Percentiles rank a stretch among this genome's conserved stretches.
Evolutionary conservation across 2,797 vertebrate genomes (phyloP).

Genomic region (Somateria mollissima): DNA sequence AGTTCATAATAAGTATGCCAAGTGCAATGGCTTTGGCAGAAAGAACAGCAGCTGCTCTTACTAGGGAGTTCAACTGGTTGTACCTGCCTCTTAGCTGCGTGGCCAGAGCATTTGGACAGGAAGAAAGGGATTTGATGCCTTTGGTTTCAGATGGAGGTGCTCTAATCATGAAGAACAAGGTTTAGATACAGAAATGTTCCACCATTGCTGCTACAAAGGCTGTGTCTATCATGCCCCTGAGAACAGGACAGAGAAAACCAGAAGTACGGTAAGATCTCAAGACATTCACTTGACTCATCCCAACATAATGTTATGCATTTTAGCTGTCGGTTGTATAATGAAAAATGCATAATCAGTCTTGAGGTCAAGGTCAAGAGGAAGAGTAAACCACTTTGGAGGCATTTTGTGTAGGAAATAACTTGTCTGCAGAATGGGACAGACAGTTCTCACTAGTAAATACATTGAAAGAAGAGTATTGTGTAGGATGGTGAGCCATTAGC

Average conservation of each 20-base stretch:
- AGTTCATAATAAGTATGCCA: neutral
- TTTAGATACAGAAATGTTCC: neutral
- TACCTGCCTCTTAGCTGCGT: neutral
- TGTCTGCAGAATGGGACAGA: neutral
- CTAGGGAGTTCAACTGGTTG: neutral
- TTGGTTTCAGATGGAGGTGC: neutral
- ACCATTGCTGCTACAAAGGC: neutral
- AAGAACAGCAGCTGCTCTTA: neutral
- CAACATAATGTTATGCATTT: neutral
- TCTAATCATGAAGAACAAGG: rapidly evolving
- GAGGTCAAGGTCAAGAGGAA: neutral
- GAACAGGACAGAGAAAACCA: neutral
- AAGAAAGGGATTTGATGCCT: neutral
- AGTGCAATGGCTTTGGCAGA: neutral
- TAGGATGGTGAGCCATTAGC: neutral
- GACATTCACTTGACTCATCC: neutral
- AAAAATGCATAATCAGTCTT: neutral
- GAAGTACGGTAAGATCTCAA: neutral
- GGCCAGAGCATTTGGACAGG: neutral
- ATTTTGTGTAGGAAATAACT: neutral
- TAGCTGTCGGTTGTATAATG: neutral
- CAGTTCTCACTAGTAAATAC: neutral
- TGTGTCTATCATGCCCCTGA: neutral
- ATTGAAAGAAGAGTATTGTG: neutral
- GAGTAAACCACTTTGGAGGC: neutral